Conservation (phyloP, 2,113 vertebrate genomes). For the Ellobius talpinus region DNA sequence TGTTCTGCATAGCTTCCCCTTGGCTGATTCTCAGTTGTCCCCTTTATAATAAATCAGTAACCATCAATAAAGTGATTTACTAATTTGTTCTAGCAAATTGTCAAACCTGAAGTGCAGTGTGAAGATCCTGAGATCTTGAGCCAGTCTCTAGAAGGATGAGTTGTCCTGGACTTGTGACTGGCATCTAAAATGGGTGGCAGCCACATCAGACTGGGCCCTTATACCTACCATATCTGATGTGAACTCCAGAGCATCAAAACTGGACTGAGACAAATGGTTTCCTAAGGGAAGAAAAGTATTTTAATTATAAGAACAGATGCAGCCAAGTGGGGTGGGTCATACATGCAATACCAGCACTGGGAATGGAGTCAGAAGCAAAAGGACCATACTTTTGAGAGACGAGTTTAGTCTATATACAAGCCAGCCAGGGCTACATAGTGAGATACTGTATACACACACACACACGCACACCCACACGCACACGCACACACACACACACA, state of each 20-base stretch:
- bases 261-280: neutral
- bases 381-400: neutral
- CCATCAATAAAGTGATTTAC: neutral
- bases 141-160: neutral
- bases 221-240: neutral
- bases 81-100: neutral
- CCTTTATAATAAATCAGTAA: neutral
- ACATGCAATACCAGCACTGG: neutral
- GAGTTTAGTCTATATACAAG: neutral
- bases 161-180: neutral
- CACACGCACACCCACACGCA: neutral
- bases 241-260: neutral
- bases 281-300: neutral
- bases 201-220: neutral
- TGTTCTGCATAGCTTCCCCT: neutral
- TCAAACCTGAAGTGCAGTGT: neutral
- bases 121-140: neutral
- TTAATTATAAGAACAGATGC: neutral
- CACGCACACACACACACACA: neutral
- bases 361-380: neutral
- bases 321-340: neutral
- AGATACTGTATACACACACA: neutral
- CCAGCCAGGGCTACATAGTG: neutral
- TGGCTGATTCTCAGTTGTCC: neutral
- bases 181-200: neutral